phyloP scores from a whole-genome alignment of 2,113 vertebrate species.

The Triplophysa siluroides region DNA sequence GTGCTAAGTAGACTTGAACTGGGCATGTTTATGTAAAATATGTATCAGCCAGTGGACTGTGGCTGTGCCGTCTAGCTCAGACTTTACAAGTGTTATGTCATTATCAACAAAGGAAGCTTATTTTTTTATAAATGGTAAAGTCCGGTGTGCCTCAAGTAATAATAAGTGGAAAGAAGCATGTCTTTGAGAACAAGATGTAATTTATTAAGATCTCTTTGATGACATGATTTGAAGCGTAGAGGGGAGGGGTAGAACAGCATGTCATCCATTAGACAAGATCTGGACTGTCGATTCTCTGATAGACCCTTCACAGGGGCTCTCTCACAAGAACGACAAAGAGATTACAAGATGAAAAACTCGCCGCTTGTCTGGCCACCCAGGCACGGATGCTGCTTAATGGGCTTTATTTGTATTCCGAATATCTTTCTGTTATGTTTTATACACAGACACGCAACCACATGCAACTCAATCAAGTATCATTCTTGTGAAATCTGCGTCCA shows the following conservation, averaged over 20 bases:
- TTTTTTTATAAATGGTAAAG: too few species aligned
- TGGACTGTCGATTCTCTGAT: neutral
- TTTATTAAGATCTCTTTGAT: constrained; percentile 47
- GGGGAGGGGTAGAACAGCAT: constrained; percentile 8
- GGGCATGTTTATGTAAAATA: neutral
- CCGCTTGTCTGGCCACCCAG: constrained; percentile 21
- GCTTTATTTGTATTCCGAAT: neutral
- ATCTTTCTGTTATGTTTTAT: neutral
- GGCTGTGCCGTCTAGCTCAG: too few species aligned
- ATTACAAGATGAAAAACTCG: constrained; percentile 35
- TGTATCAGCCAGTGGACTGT: constrained; percentile 5
- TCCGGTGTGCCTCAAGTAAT: constrained; percentile 39
- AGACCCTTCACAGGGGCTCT: constrained; percentile 24
- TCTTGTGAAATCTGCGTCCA: neutral
- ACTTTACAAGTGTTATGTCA: too few species aligned
- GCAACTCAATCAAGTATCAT: neutral
- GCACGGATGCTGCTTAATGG: constrained; percentile 9
- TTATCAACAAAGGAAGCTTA: too few species aligned
- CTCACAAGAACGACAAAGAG: constrained; percentile 13
- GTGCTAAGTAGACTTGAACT: neutral
- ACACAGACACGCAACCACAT: neutral
- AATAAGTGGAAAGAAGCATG: constrained; percentile 45
- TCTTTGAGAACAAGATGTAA: constrained; percentile 11
- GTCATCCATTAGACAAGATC: constrained; percentile 34
- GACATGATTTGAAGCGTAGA: neutral